Evolutionary conservation across 2,797 vertebrate genomes (phyloP).

Genomic region (Muraenolepis orangiensis): DNA sequence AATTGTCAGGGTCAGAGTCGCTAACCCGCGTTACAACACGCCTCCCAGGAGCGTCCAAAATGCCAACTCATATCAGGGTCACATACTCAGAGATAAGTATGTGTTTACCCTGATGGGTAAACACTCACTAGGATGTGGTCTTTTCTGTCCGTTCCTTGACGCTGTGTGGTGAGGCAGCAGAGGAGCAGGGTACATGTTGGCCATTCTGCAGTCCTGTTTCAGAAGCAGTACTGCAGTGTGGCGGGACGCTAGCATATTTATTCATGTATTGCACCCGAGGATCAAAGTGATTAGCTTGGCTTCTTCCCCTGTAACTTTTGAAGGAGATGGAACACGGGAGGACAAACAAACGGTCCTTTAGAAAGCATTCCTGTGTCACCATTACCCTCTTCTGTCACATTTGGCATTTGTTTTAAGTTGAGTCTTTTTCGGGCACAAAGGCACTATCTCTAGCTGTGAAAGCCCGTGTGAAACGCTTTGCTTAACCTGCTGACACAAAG

Average conservation of each 20-base stretch:
- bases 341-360: constrained; percentile 48
- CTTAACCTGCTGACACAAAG: constrained; percentile 72
- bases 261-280: too few species aligned
- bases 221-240: too few species aligned
- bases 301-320: constrained; percentile 48
- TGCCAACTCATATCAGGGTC: too few species aligned
- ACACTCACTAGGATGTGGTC: too few species aligned
- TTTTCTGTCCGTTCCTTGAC: too few species aligned
- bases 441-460: constrained; percentile 62
- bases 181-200: too few species aligned
- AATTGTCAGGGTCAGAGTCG: constrained; percentile 49
- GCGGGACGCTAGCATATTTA: too few species aligned
- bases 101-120: too few species aligned
- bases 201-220: too few species aligned
- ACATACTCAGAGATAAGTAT: too few species aligned
- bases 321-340: constrained; percentile 40
- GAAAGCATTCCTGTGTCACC: constrained; percentile 51
- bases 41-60: constrained; percentile 36
- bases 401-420: constrained; percentile 69
- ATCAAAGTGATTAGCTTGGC: constrained; percentile 13
- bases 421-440: constrained; percentile 66
- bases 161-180: too few species aligned
- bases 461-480: constrained; percentile 64
- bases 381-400: constrained; percentile 66
- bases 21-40: constrained; percentile 40